Evolutionary conservation across 2,113 vertebrate species (phyloP).

Genomic region (Neogale vison): DNA sequence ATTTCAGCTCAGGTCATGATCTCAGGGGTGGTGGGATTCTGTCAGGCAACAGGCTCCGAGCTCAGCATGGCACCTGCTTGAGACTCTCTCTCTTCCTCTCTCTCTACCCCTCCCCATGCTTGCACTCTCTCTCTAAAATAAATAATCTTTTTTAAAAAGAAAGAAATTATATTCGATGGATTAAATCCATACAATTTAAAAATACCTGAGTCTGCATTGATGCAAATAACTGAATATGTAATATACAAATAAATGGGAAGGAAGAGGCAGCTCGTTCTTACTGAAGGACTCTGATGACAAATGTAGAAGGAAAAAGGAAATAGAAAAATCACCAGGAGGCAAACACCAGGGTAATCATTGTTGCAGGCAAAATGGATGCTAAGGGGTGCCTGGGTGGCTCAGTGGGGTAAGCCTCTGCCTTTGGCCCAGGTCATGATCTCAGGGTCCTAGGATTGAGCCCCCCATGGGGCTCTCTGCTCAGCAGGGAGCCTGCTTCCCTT

Average conservation of each 20-base stretch:
- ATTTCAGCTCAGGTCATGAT: neutral
- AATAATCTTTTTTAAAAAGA: neutral
- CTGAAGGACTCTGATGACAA: neutral
- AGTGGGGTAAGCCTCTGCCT: too few relatives aligned
- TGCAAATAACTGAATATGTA: neutral
- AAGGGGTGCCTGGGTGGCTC: neutral
- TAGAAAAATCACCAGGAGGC: neutral
- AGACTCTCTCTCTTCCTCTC: neutral
- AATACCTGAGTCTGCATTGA: neutral
- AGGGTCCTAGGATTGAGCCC: too few relatives aligned
- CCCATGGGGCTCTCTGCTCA: too few relatives aligned
- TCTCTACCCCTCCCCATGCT: neutral
- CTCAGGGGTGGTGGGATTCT: neutral
- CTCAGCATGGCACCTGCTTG: neutral
- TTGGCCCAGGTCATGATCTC: too few relatives aligned
- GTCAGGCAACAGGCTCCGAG: neutral
- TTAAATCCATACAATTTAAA: neutral
- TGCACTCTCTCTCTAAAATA: neutral
- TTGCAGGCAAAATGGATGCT: neutral
- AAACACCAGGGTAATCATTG: neutral
- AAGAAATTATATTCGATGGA: neutral
- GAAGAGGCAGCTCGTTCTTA: neutral
- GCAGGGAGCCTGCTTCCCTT: too few relatives aligned
- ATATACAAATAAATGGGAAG: neutral
- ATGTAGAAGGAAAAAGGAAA: neutral